Base-by-base conservation (phyloP, 2,888 invertebrate species). In the Erebia aethiops region DNA sequence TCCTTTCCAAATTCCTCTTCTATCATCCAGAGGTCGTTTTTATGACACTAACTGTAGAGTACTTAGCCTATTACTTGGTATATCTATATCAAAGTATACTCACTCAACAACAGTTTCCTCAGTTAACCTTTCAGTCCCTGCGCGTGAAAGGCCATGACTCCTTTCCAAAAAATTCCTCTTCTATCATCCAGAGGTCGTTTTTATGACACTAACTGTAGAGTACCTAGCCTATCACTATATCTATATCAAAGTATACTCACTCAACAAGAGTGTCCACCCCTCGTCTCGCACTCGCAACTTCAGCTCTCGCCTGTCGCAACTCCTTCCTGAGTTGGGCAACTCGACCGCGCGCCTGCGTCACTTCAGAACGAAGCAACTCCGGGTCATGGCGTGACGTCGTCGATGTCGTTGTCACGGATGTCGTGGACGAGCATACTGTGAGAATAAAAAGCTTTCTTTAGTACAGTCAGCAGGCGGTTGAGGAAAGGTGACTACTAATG, bases 351-450 rank as follows among this genome's bases (percentile, higher is more conserved):
- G 98, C 98, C 86, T 97, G 94, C 74, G 97, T 96, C 77, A 99
- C 97, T 87, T 99, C 99, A 51, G 98, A 97, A 85, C 98, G 96
- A 72, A 99, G 94, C 72, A 98, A 94, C 84, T 99, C 99, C 54
- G 98, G 98, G 91, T 99, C 99, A 87, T 98, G 98, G 84, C 98
- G 97, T 71, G 98, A 98, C 84, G 97, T 97, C 74, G 97, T 95
- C 74, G 97, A 97, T 82, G 97, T 97, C 70, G 96, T 96, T 14
- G 93, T 92, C 81, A 91, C 91, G 1, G 93, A 92, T 77, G 98
- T 94, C 13, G 93, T 93, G 81, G 97, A 97, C 77, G 98, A 98
- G 92, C 97, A 98, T 85, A 98, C 97, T 97, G 60, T 41, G n/a
- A n/a, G 26, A 16, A 8, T 26, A 63, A 16, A 52, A 18, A 57